Base-by-base conservation (phyloP, 2,113 vertebrate species). In the Otolemur garnettii region DNA sequence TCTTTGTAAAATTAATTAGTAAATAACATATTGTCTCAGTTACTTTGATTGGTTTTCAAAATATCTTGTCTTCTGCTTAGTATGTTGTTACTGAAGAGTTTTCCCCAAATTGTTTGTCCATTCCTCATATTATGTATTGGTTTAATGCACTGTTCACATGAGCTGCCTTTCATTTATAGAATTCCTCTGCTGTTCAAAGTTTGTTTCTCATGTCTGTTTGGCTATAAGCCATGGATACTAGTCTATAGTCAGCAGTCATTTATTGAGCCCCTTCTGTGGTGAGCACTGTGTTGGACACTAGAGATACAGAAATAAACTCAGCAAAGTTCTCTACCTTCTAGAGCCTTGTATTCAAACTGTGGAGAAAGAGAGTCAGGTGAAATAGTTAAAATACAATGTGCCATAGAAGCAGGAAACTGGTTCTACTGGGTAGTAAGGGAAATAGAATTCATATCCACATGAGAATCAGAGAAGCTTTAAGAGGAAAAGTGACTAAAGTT, bases 31-130 rank as follows among this genome's bases (percentile, higher is more conserved):
- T 12, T 68, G 22, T 69, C 17, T 82, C 78, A 64, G 28, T 78
- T 66, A 45, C 11, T 83, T 83, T 33, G 85, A 59, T 59, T 93
- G 28, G 6, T 55, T 93, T 93, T 66, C 33, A 66, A 87, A 90
- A 79, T 38, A 19, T 83, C 55, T 95, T 78, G 55, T 35, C 10
- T 74, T 87, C 30, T 26, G 62, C 24, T 66, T 72, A 42, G 33
- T 24, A 30, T 38, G 33, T 66, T 80, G 55, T 45, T 28, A 75
- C 30, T 8, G 66, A 60, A 22, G 42, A 33, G 26, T 90, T 87
- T 82, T 53, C 62, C 10, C 24, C 42, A 82, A 10, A 72, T 71
- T 55, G 35, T 18, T 75, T 57, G 4, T 30, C 38, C 83, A 11
- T 55, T 57, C n/a, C 18, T 82, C 62, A 17, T 50, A 18, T 69